Percentiles rank a stretch among this genome's conserved stretches.
phyloP scores from a whole-genome alignment of 1,140 invertebrate species.

The Tribolium castaneum region DNA sequence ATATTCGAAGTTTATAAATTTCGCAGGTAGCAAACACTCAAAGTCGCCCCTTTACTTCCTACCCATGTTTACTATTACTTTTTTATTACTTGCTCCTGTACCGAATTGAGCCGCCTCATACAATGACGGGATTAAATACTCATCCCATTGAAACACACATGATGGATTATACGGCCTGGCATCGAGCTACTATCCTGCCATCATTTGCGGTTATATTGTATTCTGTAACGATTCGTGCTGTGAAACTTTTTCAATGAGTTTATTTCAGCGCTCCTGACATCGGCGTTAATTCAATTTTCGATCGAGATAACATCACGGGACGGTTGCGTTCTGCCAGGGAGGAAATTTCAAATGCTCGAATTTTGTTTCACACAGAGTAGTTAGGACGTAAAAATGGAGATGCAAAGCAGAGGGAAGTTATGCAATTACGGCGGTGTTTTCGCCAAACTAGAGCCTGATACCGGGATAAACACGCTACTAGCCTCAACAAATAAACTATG shows the following conservation, averaged over 20 bases:
- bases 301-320: slow-evolving; percentile 1
- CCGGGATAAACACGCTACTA: too few relatives aligned
- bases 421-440: background rate
- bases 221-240: slow-evolving; percentile 24
- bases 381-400: background rate
- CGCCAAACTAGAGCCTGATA: background rate
- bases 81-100: background rate
- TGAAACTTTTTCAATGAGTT: slow-evolving; percentile 14
- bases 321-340: background rate
- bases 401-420: background rate
- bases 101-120: slow-evolving; percentile 33
- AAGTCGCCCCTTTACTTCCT: slow-evolving; percentile 15
- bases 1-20: slow-evolving; percentile 45
- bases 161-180: slow-evolving; percentile 55
- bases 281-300: slow-evolving; percentile 7
- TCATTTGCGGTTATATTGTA: slow-evolving; percentile 48
- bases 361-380: background rate
- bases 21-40: slow-evolving; percentile 44
- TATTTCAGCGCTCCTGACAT: background rate
- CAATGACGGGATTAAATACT: slow-evolving; percentile 58
- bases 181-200: slow-evolving; percentile 48
- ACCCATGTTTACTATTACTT: background rate
- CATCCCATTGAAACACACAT: slow-evolving; percentile 56
- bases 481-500: too few relatives aligned
- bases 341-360: background rate